phyloP scores from a whole-genome alignment of 2,113 vertebrate genomes.

The Pundamilia nyererei region DNA sequence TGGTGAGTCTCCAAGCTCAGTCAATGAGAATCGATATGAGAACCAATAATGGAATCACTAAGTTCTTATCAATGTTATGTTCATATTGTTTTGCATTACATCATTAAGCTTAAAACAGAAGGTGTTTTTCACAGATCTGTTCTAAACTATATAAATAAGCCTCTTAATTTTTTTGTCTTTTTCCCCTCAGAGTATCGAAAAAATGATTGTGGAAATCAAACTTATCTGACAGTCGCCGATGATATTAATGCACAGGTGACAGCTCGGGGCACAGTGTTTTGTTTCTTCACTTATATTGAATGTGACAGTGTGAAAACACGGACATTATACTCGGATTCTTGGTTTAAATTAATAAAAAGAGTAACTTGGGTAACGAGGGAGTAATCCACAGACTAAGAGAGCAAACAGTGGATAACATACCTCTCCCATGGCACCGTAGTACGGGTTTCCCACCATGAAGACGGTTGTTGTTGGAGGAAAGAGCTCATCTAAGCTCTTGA shows the following conservation, averaged over 20 bases:
- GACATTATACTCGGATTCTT: background rate
- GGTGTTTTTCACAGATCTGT: background rate
- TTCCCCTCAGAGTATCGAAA: background rate
- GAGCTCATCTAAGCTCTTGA: slow-evolving; percentile 87
- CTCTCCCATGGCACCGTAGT: slow-evolving; percentile 93
- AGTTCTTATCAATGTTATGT: background rate
- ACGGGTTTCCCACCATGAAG: slow-evolving; percentile 94
- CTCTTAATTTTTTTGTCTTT: background rate
- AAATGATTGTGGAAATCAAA: background rate
- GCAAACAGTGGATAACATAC: slow-evolving; percentile 62
- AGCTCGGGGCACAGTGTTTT: fast-evolving
- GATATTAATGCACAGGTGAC: background rate
- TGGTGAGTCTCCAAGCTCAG: fast-evolving
- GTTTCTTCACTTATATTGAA: background rate
- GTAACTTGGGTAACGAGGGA: background rate
- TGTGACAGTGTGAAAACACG: background rate
- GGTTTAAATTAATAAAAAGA: background rate
- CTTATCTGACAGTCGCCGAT: background rate
- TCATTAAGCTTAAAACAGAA: background rate
- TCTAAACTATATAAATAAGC: background rate
- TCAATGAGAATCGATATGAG: background rate
- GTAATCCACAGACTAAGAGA: background rate
- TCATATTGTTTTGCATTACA: background rate
- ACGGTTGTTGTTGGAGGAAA: slow-evolving; percentile 82
- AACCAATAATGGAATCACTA: background rate